A percentile compares a stretch with the other conserved stretches of the same genome.
These are phyloP conservation scores for Lasius fuliginosus DNA, from an alignment of 2,888 invertebrate genomes.

Conservation along the genomic window DNA sequence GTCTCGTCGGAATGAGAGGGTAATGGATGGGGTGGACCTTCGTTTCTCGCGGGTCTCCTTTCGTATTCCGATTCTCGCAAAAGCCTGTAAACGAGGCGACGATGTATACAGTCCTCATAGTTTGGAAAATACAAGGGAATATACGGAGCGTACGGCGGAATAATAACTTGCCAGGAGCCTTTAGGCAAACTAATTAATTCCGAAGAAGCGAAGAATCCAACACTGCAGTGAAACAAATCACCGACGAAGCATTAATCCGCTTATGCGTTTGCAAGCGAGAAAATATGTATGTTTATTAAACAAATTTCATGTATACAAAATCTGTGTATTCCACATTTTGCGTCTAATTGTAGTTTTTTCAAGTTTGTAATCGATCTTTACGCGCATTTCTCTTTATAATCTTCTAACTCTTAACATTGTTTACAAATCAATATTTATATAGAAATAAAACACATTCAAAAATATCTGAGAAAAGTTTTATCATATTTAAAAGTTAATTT, in stretches of 20 bases:
- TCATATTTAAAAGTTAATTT: background rate
- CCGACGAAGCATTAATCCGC: constrained; percentile 32
- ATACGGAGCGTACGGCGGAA: constrained; percentile 29
- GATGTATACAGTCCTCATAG: constrained; percentile 19
- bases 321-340: background rate
- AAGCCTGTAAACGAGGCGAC: constrained; percentile 51
- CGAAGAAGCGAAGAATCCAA: constrained; percentile 30
- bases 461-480: background rate
- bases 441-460: background rate
- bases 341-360: background rate
- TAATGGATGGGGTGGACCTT: background rate
- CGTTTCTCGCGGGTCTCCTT: constrained; percentile 18
- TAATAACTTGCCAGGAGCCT: constrained; percentile 47
- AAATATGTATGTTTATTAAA: background rate
- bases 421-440: background rate
- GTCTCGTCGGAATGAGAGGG: constrained; percentile 49
- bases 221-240: constrained; percentile 36
- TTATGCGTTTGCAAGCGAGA: background rate
- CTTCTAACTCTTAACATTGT: background rate
- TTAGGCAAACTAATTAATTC: constrained; percentile 48
- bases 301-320: background rate
- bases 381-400: background rate
- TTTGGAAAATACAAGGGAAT: constrained; percentile 38
- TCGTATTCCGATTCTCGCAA: constrained; percentile 31
- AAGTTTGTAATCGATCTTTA: background rate